Percentiles rank a stretch among this genome's conserved stretches.
phyloP scores from a whole-genome alignment of 2,797 vertebrate species.

The Urocyon cinereoargenteus region DNA sequence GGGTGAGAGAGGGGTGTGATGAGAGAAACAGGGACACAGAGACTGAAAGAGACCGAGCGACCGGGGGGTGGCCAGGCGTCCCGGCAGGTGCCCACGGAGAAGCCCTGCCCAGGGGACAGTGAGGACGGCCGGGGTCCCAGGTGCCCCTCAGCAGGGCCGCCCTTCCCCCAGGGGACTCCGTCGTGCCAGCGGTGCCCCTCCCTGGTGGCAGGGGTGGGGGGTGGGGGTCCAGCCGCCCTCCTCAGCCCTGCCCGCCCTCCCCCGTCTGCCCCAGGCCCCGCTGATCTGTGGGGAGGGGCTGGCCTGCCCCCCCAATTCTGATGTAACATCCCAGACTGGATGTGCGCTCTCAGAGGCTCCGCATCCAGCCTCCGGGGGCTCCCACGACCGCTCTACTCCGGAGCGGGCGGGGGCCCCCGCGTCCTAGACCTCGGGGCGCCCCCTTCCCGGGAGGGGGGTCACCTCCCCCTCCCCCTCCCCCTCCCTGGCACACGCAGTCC shows the following conservation, averaged over 20 bases:
- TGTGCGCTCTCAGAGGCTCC: background rate
- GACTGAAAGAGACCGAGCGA: background rate
- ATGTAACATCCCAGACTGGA: background rate
- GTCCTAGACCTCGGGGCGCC: background rate
- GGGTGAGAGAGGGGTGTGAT: background rate
- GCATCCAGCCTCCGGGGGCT: background rate
- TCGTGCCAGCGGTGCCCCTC: background rate
- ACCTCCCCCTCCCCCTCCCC: background rate
- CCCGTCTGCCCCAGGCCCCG: background rate
- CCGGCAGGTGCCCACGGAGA: background rate
- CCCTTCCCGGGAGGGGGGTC: background rate
- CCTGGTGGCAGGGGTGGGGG: background rate
- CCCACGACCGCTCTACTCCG: background rate
- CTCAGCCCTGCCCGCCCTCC: no score
- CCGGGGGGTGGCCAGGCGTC: background rate
- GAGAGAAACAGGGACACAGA: background rate
- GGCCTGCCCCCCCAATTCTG: background rate
- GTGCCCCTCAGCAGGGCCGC: no score
- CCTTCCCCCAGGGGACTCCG: background rate
- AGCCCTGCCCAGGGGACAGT: background rate
- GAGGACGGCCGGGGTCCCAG: background rate
- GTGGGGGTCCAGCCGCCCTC: background rate
- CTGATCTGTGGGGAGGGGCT: background rate
- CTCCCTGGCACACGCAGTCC: background rate
- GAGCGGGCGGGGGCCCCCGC: no score